These are phyloP conservation scores for Microplitis manilae DNA, from an alignment of 2,888 invertebrate species.

Conservation along the genomic window DNA sequence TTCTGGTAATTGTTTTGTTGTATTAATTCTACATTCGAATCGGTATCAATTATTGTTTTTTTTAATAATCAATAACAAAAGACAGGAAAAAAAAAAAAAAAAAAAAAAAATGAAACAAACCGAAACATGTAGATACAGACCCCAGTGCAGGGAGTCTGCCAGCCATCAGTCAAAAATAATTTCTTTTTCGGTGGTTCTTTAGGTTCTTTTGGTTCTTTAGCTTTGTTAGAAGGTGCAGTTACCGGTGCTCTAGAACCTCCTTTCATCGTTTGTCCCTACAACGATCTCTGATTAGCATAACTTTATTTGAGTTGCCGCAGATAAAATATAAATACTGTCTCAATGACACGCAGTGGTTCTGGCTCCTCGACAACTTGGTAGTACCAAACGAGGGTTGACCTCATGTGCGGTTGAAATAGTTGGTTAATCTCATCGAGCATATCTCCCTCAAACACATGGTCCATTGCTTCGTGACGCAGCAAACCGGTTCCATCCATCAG, in stretches of 20 bases:
- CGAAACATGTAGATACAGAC: conserved; percentile 90
- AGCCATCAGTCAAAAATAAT: conserved; percentile 88
- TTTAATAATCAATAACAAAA: too few relatives aligned
- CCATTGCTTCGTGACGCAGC: conserved; percentile 89
- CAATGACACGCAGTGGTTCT: conserved; percentile 70
- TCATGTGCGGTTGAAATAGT: conserved; percentile 87
- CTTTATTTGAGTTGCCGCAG: too few relatives aligned
- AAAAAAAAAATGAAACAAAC: conserved; percentile 42
- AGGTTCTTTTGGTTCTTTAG: conserved; percentile 70
- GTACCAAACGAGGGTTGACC: conserved; percentile 89
- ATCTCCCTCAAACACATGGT: conserved; percentile 91
- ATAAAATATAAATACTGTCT: conserved; percentile 62
- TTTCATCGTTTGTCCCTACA: conserved; percentile 56
- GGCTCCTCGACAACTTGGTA: conserved; percentile 88
- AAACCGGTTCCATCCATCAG: conserved; percentile 88
- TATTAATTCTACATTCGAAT: conserved; percentile 75
- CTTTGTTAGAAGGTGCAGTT: conserved; percentile 60
- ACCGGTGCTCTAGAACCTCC: conserved; percentile 56
- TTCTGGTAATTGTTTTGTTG: conserved; percentile 88
- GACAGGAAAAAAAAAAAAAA: not conserved
- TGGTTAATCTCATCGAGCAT: conserved; percentile 93
- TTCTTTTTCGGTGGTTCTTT: conserved; percentile 78
- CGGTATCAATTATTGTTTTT: conserved; percentile 1
- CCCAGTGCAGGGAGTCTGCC: conserved; percentile 86
- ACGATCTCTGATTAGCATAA: not conserved